Base-by-base conservation (phyloP, 2,113 vertebrate genomes). In the Cochlearius cochlearius region DNA sequence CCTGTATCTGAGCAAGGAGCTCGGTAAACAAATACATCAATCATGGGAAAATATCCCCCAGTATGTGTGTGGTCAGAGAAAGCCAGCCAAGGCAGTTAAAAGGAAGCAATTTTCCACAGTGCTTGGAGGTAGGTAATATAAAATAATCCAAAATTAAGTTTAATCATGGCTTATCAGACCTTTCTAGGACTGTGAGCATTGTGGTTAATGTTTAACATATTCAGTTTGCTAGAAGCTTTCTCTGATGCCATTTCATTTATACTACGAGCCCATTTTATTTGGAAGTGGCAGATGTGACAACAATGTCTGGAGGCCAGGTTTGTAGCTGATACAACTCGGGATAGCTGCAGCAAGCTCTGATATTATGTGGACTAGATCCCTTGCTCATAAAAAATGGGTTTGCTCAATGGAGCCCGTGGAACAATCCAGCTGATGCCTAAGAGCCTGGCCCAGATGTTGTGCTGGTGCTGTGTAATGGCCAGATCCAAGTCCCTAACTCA, bases 121-220 rank as follows among this genome's bases (percentile, higher is more conserved):
- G 91, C 96, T 97, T 96, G 93, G 95, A 97, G 94, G 95, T 95
- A 94, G 67, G 94, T 92, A 97, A 86, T 95, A 97, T 96, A 96
- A 97, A 97, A 95, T 97, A 97, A 97, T 97, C 91, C 71, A 94
- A 94, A 96, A 97, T 97, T 96, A 96, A 95, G 87, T 92, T 96
- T 93, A 97, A 97, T 97, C 84, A 18, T 63, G 77, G 74, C 55
- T 97, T 97, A 96, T 97, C 97, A 93, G 96, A 60, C 96, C 55
- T 96, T 96, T 64, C 45, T 92, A 86, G 76, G 91, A 74, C 91
- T 91, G 78, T 50, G 87, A 95, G 84, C 75, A 34, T 75, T 83
- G 89, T 74, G 71, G 58, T 92, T 96, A 94, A 96, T 95, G 89
- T 90, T 92, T 96, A 88, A 95, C 84, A 73, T 95, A 36, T 15